These are phyloP conservation scores for Thymallus thymallus DNA, from an alignment of 2,113 vertebrate genomes.

Conservation along the genomic window DNA sequence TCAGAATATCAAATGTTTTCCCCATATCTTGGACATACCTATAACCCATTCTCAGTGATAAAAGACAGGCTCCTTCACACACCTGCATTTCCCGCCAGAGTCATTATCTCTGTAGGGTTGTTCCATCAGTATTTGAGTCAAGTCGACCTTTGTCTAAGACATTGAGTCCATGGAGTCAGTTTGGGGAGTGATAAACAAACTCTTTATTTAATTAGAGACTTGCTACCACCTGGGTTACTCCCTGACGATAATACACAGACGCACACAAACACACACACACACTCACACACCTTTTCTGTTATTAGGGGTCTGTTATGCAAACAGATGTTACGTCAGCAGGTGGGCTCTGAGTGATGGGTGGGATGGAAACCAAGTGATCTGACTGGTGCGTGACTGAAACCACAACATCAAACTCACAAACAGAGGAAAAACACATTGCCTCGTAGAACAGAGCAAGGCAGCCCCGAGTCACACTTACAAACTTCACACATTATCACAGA, in stretches of 20 bases:
- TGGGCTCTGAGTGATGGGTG: slow-evolving; percentile 35
- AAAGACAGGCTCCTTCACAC: neutral
- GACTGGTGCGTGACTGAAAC: slow-evolving; percentile 14
- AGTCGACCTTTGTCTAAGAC: too few relatives aligned
- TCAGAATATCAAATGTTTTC: too few relatives aligned
- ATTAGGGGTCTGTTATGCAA: slow-evolving; percentile 67
- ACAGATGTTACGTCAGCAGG: slow-evolving; percentile 69
- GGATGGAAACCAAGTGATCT: slow-evolving; percentile 20
- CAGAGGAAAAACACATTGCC: neutral
- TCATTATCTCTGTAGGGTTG: too few relatives aligned
- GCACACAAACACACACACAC: slow-evolving; percentile 48
- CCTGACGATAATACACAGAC: slow-evolving; percentile 45
- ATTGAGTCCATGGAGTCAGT: slow-evolving; percentile 40
- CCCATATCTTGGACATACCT: neutral
- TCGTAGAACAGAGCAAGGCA: neutral
- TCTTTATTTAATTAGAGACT: neutral
- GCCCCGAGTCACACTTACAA: neutral
- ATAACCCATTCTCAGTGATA: neutral
- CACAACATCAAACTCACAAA: neutral
- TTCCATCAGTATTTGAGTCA: too few relatives aligned
- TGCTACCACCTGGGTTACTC: neutral
- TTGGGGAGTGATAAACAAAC: slow-evolving; percentile 47
- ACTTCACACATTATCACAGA: neutral
- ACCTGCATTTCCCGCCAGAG: too few relatives aligned
- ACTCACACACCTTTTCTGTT: slow-evolving; percentile 11